Conservation (phyloP, 2,797 vertebrate species). For the Mastacembelus armatus region DNA sequence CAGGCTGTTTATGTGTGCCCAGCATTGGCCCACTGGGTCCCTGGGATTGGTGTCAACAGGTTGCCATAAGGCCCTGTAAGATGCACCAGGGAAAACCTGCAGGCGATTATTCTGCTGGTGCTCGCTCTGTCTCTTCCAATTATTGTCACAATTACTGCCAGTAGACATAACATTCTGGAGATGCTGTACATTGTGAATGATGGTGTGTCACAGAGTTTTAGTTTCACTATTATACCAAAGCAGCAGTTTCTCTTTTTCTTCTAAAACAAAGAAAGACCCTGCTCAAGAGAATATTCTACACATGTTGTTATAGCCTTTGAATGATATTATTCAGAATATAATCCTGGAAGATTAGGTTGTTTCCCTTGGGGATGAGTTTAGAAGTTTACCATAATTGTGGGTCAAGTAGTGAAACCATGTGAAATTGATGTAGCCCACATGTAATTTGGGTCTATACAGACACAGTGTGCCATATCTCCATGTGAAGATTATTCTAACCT, state of each 20-base stretch:
- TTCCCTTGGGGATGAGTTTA: slow-evolving; percentile 2
- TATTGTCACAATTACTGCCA: slow-evolving; percentile 52
- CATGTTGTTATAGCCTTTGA: background rate
- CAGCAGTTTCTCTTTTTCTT: too few relatives aligned
- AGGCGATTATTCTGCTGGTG: slow-evolving; percentile 58
- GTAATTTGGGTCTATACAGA: background rate
- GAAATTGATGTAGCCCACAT: background rate
- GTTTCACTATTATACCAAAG: slow-evolving; percentile 11
- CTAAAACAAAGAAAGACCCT: too few relatives aligned
- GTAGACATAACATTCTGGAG: slow-evolving; percentile 32
- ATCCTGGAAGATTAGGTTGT: background rate
- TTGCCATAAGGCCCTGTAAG: slow-evolving; percentile 40
- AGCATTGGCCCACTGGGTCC: slow-evolving; percentile 22
- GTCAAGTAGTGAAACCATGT: background rate
- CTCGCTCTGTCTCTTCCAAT: slow-evolving; percentile 36
- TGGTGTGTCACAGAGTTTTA: slow-evolving; percentile 37
- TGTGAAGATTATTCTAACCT: background rate
- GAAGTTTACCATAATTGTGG: background rate
- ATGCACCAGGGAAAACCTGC: slow-evolving; percentile 62
- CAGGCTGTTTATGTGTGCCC: slow-evolving; percentile 27
- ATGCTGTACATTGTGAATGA: slow-evolving; percentile 6
- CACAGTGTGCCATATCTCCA: background rate
- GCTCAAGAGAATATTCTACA: background rate
- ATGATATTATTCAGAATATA: background rate
- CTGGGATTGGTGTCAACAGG: slow-evolving; percentile 60